Evolutionary conservation across 2,113 vertebrate species (phyloP), one percentile per base, ranked within the genome.

Genomic region (Eupsittula cactorum): DNA sequence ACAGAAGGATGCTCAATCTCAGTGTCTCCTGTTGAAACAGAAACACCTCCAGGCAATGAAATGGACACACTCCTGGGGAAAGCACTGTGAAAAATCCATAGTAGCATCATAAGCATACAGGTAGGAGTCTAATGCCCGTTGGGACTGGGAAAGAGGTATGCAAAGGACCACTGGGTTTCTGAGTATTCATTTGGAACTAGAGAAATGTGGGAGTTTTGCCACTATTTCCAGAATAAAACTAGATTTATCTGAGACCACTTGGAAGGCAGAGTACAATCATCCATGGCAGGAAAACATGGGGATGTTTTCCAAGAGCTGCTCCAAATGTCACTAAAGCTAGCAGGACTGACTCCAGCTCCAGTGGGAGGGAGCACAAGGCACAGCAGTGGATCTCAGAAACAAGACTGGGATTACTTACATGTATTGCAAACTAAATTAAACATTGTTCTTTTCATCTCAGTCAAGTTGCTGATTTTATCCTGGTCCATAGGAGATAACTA

Each of bases 241-340:
- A 81, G 69, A 68, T 89, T 86, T 20, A 86, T 83, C 82, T 60
- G 86, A 92, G 77, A 65, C 19, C 31, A 11, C 52, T 95, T 75
- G 74, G 68, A 92, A 93, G 60, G 63, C 63, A 86, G 64, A 86
- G 47, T 53, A 83, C 60, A 88, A 67, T 53, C 79, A 88, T 75
- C 65, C 52, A 6, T 0, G 33, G 39, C 27, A 92, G 65, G 79
- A 93, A 70, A 90, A 88, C 2, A 0, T 11, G 86, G 57, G 88
- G 42, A 91, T 77, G 57, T 71, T 60, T 96, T 85, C 96, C 85
- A 90, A 75, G 37, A 86, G 52, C 59, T 73, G 82, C 69, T 91
- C 33, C 73, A 90, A 92, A 90, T 1, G 0, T 57, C 93, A 86
- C 52, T 82, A 49, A 47, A 94, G 59, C 29, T 67, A 67, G 44